Evolutionary conservation across 2,797 vertebrate species (phyloP).

Genomic region (Pelochelys cantorii): DNA sequence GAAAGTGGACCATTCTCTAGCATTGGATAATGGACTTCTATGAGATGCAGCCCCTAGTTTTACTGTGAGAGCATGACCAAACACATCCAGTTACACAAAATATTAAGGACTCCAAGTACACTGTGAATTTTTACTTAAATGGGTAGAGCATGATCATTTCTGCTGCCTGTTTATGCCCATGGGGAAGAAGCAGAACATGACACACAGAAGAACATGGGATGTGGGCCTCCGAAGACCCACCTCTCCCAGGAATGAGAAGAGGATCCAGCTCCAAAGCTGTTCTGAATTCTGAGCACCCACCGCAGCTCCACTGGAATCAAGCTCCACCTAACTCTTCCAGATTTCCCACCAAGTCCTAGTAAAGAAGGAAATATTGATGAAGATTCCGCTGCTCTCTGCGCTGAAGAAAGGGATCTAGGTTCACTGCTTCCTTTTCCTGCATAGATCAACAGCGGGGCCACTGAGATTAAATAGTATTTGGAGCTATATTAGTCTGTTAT

Average conservation of each 20-base stretch:
- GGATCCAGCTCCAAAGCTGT: neutral
- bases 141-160: neutral
- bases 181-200: neutral
- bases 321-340: neutral
- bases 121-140: neutral
- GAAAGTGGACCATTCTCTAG: neutral
- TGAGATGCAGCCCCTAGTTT: too few relatives aligned
- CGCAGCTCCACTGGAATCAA: neutral
- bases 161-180: neutral
- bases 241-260: neutral
- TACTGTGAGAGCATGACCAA: neutral
- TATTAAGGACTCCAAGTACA: neutral
- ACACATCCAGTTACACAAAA: neutral
- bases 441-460: accelerated
- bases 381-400: neutral
- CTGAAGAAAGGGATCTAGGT: accelerated
- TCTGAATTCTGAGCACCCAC: neutral
- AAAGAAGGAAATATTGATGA: accelerated
- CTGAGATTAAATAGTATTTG: accelerated
- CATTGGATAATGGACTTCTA: too few relatives aligned
- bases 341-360: neutral
- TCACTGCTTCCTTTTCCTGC: neutral
- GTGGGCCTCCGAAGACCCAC: neutral
- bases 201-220: neutral
- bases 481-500: neutral